A percentile compares a stretch with the other conserved stretches of the same genome.
Conservation (phyloP, 30 jellyfish, hydroid and myxozoan species). For the Sanderia malayensis region DNA sequence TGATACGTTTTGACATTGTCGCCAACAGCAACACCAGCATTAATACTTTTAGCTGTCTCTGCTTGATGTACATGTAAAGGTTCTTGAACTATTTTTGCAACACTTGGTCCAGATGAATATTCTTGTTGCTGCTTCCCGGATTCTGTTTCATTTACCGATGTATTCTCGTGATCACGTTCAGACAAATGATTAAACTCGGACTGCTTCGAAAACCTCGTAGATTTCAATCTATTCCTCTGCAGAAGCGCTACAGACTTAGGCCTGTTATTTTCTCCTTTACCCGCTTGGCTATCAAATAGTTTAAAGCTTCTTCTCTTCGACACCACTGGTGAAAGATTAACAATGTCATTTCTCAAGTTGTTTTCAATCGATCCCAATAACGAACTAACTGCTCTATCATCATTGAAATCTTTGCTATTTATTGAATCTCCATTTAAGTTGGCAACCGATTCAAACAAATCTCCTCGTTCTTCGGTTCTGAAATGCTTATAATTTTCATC, state of each 20-base stretch:
- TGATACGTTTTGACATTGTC: too few species aligned
- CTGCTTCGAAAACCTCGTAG: too few species aligned
- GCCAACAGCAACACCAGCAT: too few species aligned
- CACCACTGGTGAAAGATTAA: slow-evolving; percentile 28
- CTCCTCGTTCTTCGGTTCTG: neutral
- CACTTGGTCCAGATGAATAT: too few species aligned
- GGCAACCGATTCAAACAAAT: neutral
- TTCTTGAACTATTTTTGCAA: too few species aligned
- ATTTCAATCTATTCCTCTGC: neutral
- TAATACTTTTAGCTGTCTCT: too few species aligned
- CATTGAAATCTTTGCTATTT: neutral
- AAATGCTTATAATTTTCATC: slow-evolving; percentile 39
- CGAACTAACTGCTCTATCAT: neutral
- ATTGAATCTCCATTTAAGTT: neutral
- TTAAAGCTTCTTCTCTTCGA: neutral
- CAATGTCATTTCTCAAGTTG: slow-evolving; percentile 38
- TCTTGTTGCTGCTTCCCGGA: too few species aligned
- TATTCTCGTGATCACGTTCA: too few species aligned
- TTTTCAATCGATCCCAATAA: slow-evolving; percentile 58
- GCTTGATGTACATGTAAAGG: too few species aligned
- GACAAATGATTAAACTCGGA: too few species aligned
- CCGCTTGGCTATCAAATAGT: neutral
- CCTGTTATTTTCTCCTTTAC: neutral
- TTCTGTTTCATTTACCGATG: too few species aligned
- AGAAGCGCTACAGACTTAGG: neutral